These are phyloP conservation scores for Benthosema pterotum DNA, from an alignment of 2,797 vertebrate genomes.

Conservation along the genomic window DNA sequence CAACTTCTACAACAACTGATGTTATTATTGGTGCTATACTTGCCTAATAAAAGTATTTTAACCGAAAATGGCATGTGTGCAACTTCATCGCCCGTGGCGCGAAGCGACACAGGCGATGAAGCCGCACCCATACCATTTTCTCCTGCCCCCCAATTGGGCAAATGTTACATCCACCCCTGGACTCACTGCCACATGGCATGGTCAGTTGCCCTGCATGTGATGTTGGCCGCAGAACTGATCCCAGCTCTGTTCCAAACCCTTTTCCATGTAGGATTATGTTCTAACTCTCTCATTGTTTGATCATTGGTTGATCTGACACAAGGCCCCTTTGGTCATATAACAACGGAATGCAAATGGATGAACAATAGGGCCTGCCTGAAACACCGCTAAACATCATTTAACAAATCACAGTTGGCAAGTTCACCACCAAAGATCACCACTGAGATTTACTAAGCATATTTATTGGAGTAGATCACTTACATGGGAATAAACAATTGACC, in stretches of 20 bases:
- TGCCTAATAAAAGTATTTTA: too few relatives aligned
- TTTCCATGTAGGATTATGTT: constrained; percentile 35
- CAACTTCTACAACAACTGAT: too few relatives aligned
- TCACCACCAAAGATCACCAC: background rate
- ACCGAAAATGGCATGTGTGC: too few relatives aligned
- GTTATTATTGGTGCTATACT: too few relatives aligned
- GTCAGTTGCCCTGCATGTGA: constrained; percentile 45
- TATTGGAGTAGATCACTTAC: constrained; percentile 7
- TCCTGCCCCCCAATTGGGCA: too few relatives aligned
- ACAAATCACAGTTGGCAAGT: background rate
- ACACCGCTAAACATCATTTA: background rate
- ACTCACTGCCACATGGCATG: too few relatives aligned
- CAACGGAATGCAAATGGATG: constrained; percentile 6
- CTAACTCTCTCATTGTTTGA: constrained; percentile 4
- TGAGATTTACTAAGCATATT: constrained; percentile 16
- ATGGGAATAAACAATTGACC: constrained; percentile 49
- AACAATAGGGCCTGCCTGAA: background rate
- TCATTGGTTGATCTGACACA: constrained; percentile 12
- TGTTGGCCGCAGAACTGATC: constrained; percentile 36
- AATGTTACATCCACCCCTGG: too few relatives aligned
- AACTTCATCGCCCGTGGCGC: too few relatives aligned
- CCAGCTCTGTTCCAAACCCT: constrained; percentile 41
- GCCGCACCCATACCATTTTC: too few relatives aligned
- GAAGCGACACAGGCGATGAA: too few relatives aligned
- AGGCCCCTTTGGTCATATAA: constrained; percentile 14